Conservation (phyloP, 2,797 vertebrate genomes). For the Channa striata region DNA sequence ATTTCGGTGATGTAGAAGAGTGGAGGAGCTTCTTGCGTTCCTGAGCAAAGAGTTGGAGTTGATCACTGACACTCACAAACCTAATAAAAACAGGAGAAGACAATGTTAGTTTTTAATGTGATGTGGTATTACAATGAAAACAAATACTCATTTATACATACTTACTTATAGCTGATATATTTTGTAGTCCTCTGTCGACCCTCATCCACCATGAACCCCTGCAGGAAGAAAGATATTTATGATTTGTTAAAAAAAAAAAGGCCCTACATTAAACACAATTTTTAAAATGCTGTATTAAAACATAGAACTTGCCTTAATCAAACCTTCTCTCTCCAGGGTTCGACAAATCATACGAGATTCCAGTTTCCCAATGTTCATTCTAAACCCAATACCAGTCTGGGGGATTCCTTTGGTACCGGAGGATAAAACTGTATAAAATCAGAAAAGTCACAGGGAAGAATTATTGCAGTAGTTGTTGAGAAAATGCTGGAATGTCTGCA, state of each 20-base stretch:
- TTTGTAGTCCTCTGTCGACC: slow-evolving; percentile 96
- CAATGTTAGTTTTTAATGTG: neutral
- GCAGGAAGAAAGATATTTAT: slow-evolving; percentile 19
- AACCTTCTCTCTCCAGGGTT: slow-evolving; percentile 87
- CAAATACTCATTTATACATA: neutral
- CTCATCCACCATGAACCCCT: slow-evolving; percentile 98
- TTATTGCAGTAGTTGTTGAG: neutral
- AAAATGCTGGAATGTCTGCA: neutral
- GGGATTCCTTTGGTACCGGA: slow-evolving; percentile 91
- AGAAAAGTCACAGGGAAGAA: slow-evolving; percentile 2
- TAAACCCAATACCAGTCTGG: slow-evolving; percentile 84
- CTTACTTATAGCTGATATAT: slow-evolving; percentile 89
- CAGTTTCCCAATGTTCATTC: slow-evolving; percentile 92
- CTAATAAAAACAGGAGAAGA: slow-evolving; percentile 50
- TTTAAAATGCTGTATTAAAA: neutral
- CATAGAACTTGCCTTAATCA: slow-evolving; percentile 88
- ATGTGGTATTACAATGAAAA: neutral
- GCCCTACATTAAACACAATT: neutral
- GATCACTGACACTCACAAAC: slow-evolving; percentile 89
- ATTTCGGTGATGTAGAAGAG: slow-evolving; percentile 40
- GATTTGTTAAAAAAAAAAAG: neutral
- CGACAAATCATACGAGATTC: slow-evolving; percentile 94
- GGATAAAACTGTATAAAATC: slow-evolving; percentile 85
- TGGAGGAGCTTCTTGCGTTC: slow-evolving; percentile 88
- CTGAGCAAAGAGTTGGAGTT: slow-evolving; percentile 89